A percentile compares a stretch with the other conserved stretches of the same genome.
These are phyloP conservation scores for Galerucella nymphaeae DNA, from an alignment of 2,888 invertebrate genomes.

Conservation along the genomic window DNA sequence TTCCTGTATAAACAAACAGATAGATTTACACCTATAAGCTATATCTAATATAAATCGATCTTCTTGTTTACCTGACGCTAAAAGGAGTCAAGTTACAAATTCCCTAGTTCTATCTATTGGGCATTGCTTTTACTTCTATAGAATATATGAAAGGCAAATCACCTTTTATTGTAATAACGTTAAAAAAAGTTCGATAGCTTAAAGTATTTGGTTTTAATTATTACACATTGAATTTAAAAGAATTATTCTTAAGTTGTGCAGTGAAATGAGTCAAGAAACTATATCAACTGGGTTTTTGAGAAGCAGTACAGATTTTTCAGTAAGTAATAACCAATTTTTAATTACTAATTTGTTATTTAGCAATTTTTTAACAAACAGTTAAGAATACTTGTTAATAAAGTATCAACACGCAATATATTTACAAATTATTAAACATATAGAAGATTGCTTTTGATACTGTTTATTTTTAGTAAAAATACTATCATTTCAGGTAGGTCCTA, in stretches of 20 bases:
- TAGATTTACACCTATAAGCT: conserved; percentile 42
- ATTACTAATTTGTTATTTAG: not conserved
- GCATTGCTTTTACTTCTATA: conserved; percentile 20
- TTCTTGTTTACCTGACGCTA: conserved; percentile 25
- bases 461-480: no score
- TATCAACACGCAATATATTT: no score
- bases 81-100: conserved; percentile 38
- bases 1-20: conserved; percentile 21
- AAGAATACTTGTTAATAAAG: no score
- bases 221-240: no score
- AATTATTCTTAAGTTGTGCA: not conserved
- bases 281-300: not conserved
- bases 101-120: conserved; percentile 35
- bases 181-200: no score
- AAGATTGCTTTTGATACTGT: no score
- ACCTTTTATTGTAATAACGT: not conserved
- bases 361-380: no score
- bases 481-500: no score
- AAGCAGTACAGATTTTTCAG: not conserved
- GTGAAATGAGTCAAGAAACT: not conserved
- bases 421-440: no score
- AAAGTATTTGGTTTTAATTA: no score
- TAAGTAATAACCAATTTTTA: not conserved
- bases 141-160: conserved; percentile 2
- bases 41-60: conserved; percentile 42